These are phyloP conservation scores for Falco columbarius DNA, from an alignment of 2,797 vertebrate species.

Conservation along the genomic window DNA sequence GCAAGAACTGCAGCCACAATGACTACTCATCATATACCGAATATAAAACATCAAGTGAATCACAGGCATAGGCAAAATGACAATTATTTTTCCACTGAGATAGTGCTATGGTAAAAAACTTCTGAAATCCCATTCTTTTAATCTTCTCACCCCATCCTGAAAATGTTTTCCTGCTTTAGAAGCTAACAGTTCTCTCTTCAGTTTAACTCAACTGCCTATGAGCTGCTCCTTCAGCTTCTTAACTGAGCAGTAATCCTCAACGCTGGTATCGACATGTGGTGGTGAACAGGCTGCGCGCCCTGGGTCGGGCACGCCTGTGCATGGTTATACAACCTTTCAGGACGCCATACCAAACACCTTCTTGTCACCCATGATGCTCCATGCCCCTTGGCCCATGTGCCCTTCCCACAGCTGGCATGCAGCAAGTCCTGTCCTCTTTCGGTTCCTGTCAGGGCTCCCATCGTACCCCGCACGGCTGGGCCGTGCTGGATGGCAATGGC, in stretches of 20 bases:
- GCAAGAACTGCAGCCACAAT: background rate
- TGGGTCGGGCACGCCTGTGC: rapidly evolving
- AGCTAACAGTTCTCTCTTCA: background rate
- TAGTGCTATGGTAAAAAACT: background rate
- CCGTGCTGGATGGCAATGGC: background rate
- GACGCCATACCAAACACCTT: background rate
- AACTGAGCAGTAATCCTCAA: background rate
- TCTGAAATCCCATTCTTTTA: background rate
- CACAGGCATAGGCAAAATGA: background rate
- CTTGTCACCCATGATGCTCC: background rate
- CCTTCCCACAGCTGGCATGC: background rate
- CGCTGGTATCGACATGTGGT: rapidly evolving
- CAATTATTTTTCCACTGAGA: background rate
- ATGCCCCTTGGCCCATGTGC: rapidly evolving
- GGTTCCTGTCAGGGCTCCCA: background rate
- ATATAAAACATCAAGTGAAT: background rate
- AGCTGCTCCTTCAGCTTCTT: background rate
- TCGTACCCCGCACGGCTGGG: rapidly evolving
- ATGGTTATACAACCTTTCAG: background rate
- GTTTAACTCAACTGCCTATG: background rate
- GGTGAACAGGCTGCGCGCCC: background rate
- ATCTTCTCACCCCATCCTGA: background rate
- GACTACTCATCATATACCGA: background rate
- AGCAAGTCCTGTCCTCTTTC: background rate
- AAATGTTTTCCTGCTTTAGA: background rate